These are phyloP conservation scores for Thinocorus orbignyianus DNA, from an alignment of 2,113 vertebrate species.

Conservation along the genomic window DNA sequence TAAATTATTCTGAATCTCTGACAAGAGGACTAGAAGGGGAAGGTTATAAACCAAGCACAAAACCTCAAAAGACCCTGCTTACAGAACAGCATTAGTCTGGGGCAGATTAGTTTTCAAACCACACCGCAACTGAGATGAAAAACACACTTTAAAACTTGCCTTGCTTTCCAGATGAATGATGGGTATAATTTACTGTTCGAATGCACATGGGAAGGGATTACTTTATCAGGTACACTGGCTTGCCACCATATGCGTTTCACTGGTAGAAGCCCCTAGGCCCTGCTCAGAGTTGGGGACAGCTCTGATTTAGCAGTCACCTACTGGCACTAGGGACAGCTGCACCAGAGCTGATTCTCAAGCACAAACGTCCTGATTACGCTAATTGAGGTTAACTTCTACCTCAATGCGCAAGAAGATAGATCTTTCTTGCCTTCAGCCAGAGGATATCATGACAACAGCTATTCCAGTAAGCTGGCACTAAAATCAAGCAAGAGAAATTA, in stretches of 20 bases:
- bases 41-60: not conserved
- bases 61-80: not conserved
- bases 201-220: not conserved
- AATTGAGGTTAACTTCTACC: conserved; percentile 3
- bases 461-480: not conserved
- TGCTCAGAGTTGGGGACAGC: not conserved
- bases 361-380: not conserved
- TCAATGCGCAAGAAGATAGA: not conserved
- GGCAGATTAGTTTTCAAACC: not conserved
- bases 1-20: not conserved
- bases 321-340: not conserved
- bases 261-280: not conserved
- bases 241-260: not conserved
- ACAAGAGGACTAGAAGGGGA: not conserved
- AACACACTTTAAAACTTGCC: not conserved
- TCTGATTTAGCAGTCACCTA: not conserved
- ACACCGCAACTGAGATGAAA: not conserved
- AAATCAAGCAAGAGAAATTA: not conserved
- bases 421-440: not conserved
- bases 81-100: not conserved
- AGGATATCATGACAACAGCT: not conserved
- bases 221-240: not conserved
- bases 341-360: not conserved
- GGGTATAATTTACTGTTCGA: not conserved
- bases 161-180: conserved; percentile 8